phyloP scores from a whole-genome alignment of 1,140 invertebrate genomes.

The Drosophila malerkotliana region DNA sequence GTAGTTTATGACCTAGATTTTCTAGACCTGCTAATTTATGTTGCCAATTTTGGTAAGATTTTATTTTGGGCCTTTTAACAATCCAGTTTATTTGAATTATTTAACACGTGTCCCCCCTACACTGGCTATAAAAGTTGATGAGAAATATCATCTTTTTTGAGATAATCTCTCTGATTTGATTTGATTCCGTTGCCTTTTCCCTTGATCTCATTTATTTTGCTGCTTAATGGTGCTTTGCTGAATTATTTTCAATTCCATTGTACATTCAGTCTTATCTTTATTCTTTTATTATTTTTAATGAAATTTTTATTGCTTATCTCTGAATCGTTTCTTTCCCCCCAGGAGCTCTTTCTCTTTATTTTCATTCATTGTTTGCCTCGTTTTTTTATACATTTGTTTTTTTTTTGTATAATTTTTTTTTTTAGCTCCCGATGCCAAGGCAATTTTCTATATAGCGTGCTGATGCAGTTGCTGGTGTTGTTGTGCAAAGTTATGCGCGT shows the following conservation, averaged over 20 bases:
- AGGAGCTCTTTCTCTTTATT: conserved; percentile 7
- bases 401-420: conserved; percentile 12
- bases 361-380: conserved; percentile 43
- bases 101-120: background rate
- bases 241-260: conserved; percentile 39
- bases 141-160: background rate
- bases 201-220: conserved; percentile 25
- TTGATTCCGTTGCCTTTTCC: conserved; percentile 21
- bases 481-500: conserved; percentile 60
- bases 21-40: conserved; percentile 1
- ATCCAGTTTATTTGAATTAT: background rate
- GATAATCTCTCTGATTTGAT: conserved; percentile 17
- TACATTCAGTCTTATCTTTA: conserved; percentile 29
- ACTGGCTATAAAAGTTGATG: background rate
- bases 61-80: background rate
- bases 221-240: conserved; percentile 14
- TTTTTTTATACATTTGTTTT: conserved; percentile 30
- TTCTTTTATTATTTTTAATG: conserved; percentile 18
- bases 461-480: conserved; percentile 22
- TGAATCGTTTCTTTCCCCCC: conserved; percentile 18
- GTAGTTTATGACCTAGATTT: background rate
- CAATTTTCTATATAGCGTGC: conserved; percentile 53
- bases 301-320: conserved; percentile 43
- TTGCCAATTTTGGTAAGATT: background rate
- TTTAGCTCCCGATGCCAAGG: conserved; percentile 33